Evolutionary conservation across 2,888 invertebrate genomes (phyloP), one percentile per base, ranked within the genome.

Genomic region (Epinotia ramella): DNA sequence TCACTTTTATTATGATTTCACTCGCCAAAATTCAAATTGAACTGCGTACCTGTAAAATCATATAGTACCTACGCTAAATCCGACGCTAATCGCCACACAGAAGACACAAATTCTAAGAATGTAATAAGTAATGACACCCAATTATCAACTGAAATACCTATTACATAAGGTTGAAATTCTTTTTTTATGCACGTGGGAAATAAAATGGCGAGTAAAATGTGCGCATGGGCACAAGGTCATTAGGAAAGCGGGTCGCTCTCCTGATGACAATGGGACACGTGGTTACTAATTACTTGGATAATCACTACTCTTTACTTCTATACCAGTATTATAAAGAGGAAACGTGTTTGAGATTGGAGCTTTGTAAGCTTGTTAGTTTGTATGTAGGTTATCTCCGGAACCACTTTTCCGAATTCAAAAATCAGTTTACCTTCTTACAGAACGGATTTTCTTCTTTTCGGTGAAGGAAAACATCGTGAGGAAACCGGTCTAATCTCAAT

Each of bases 201-300:
- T 40, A 62, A 75, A 75, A 71, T 65, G 11, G 70, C 65, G 60
- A 70, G 70, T 71, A 65, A 75, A 53, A 44, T 75, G 74, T 74
- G 71, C 74, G 74, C 59, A 33, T 33, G 69, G 16, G 74, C 69
- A 64, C 67, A 73, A 74, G 74, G 69, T 70, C 74, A 70, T 13
- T 16, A 64, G 64, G 73, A 73, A 74, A 74, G 69, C 74, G 64
- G 73, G 69, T 65, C 74, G 64, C 74, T 74, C 69, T 74, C 73
- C 74, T 74, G 69, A 69, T 65, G 64, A 74, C 74, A 65, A 70
- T 74, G 59, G 28, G 16, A 66, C 40, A 13, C 18, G 53, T 33
- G 28, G 40, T 59, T 56, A 66, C 73, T 66, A 59, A 73, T 73
- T 28, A 40, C 53, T 53, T 53, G 53, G 40, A 60, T 53, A 20